Base-by-base conservation (phyloP, 2,113 vertebrate species). In the Mastomys natalensis region DNA sequence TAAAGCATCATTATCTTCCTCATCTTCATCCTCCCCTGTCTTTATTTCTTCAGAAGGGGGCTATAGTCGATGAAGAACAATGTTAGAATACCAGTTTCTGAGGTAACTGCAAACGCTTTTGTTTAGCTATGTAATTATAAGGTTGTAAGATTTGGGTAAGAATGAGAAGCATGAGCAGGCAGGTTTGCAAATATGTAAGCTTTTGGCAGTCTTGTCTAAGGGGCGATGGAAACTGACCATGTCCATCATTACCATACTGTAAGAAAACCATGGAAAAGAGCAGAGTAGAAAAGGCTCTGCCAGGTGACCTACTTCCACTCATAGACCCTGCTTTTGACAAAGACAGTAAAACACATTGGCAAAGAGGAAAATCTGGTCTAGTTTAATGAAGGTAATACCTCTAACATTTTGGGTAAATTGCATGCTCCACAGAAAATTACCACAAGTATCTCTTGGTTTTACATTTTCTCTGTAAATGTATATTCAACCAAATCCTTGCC, bases 31-130 rank as follows among this genome's bases (percentile, higher is more conserved):
- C 97, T 99, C 99, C 58, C 99, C 99, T 15, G 99, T 99, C 98
- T 99, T 99, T 98, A 99, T 99, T 99, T 99, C 99, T 98, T 99
- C 99, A 95, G 99, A 99, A 15, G 99, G 99, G 97, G 99, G 99
- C 98, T 99, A 97, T 93, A 98, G 96, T 84, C 62, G 19, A 98
- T 95, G 97, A 98, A 90, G 98, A 97, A 98, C 96, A 96, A 81
- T 40, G 43, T 84, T 95, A 95, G 80, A 87, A 91, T 37, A 17
- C 34, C 53, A 74, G 37, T 78, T 95, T 97, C 45, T 91, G 55
- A 58, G 68, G 43, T 15, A 89, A 26, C 8, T 85, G 51, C 2
- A 45, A 45, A 26, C 72, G n/a, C n/a, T 53, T 84, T 55, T 73
- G 64, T 86, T 90, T 94, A 87, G 21, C 1, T 73, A 90, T 12